Evolutionary conservation across 2,888 invertebrate genomes (phyloP).

Genomic region (Agriopis leucophaearia): DNA sequence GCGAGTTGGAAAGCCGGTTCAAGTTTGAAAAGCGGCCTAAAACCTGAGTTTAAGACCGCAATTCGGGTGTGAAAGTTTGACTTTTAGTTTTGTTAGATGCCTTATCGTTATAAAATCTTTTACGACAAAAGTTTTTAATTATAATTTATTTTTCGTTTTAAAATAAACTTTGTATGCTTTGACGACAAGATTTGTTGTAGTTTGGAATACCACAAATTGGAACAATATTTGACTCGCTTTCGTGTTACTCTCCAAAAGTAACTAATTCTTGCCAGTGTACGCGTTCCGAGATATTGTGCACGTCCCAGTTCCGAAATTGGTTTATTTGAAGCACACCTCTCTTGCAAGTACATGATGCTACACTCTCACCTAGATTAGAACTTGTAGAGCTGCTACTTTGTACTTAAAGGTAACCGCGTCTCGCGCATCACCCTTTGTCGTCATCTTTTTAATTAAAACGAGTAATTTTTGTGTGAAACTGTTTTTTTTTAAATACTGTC

Average conservation of each 20-base stretch:
- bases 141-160: background rate
- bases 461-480: background rate
- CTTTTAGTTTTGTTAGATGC: background rate
- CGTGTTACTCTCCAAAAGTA: constrained; percentile 11
- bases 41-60: constrained; percentile 14
- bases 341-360: constrained; percentile 29
- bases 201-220: background rate
- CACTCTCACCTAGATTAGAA: constrained; percentile 24
- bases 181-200: background rate
- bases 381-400: background rate
- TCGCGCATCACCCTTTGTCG: background rate
- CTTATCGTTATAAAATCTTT: too few species aligned
- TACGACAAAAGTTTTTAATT: too few species aligned
- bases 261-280: constrained; percentile 24
- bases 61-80: constrained; percentile 16
- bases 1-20: constrained; percentile 26
- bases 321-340: constrained; percentile 40
- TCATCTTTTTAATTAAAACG: background rate
- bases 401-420: background rate
- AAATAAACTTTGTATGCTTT: background rate
- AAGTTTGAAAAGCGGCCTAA: constrained; percentile 24
- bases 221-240: background rate
- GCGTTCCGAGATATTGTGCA: constrained; percentile 18
- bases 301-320: constrained; percentile 23
- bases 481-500: too few species aligned